Evolutionary conservation across 2,113 vertebrate genomes (phyloP).

Genomic region (Seriola quinqueradiata): DNA sequence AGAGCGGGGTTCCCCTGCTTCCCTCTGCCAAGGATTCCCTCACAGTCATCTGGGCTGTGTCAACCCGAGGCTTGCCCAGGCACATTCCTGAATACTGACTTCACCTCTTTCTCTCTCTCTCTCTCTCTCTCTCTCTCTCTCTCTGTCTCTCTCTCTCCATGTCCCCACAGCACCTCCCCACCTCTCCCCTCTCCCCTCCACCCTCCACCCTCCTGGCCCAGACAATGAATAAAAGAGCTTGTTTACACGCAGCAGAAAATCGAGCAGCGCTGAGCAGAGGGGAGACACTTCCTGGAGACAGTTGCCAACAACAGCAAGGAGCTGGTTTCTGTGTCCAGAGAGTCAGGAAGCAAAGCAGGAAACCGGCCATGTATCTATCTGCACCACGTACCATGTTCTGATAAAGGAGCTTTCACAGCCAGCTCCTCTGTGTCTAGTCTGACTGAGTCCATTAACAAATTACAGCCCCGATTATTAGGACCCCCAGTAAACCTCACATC

Average conservation of each 20-base stretch:
- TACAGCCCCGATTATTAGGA: conserved; percentile 10
- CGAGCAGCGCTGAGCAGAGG: conserved; percentile 63
- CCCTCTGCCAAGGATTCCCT: conserved; percentile 88
- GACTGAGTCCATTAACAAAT: conserved; percentile 35
- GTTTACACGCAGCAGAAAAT: conserved; percentile 77
- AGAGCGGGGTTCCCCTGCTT: conserved; percentile 83
- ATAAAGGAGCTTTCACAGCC: conserved; percentile 12
- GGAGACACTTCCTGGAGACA: conserved; percentile 88
- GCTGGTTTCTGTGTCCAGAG: conserved; percentile 55
- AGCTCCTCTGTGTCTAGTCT: background rate
- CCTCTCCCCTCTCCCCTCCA: background rate
- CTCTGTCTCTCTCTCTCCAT: conserved; percentile 35
- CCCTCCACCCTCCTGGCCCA: conserved; percentile 38
- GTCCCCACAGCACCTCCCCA: conserved; percentile 54
- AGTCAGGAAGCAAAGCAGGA: conserved; percentile 62
- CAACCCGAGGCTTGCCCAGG: conserved; percentile 80
- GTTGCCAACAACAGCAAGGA: conserved; percentile 84
- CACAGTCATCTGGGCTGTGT: conserved; percentile 82
- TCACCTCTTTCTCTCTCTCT: conserved; percentile 67
- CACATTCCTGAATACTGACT: conserved; percentile 85
- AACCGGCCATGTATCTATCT: conserved; percentile 36
- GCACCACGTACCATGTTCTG: background rate
- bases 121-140: conserved; percentile 44
- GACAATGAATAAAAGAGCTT: conserved; percentile 84
- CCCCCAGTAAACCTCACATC: conserved; percentile 32